Conservation (phyloP, 2,797 vertebrate genomes). For the Cossypha heuglini region DNA sequence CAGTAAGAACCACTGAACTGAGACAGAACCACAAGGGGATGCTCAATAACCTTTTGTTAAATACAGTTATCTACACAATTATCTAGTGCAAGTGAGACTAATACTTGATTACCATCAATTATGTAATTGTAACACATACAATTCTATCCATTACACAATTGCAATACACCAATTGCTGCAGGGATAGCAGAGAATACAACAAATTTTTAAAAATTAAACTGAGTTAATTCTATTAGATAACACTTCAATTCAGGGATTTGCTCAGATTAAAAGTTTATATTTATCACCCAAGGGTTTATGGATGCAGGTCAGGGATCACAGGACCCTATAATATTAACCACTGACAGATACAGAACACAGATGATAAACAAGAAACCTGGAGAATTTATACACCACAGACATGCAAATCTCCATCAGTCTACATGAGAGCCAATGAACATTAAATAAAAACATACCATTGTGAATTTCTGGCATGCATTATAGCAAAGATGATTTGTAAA, state of each 20-base stretch:
- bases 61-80: neutral
- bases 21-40: neutral
- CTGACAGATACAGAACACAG: neutral
- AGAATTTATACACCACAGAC: neutral
- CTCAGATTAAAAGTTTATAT: neutral
- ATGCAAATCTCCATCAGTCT: neutral
- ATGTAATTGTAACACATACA: neutral
- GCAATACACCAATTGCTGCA: neutral
- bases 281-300: fast-evolving
- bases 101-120: neutral
- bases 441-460: neutral
- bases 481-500: neutral
- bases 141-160: neutral
- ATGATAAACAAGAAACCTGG: neutral
- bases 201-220: neutral
- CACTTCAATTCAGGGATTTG: neutral
- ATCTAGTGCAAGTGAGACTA: neutral
- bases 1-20: neutral
- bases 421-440: fast-evolving
- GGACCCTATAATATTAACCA: neutral
- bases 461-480: neutral
- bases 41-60: neutral
- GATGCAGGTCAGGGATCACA: neutral
- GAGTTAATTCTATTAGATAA: neutral
- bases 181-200: neutral